Evolutionary conservation across 2,888 invertebrate genomes (phyloP).

Genomic region (Drosophila pseudotakahashii): DNA sequence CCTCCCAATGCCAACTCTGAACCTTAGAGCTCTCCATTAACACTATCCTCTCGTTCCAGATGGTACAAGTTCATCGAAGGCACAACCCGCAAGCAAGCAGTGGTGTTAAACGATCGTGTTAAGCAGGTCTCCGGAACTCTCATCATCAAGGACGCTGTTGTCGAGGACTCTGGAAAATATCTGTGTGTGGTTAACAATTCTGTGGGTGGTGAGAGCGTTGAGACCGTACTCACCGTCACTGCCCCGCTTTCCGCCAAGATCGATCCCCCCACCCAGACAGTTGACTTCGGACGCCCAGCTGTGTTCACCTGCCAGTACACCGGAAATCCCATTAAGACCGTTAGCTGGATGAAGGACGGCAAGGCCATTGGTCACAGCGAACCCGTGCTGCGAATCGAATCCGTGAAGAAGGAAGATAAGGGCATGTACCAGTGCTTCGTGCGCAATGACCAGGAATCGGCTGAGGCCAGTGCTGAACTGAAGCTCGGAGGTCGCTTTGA

Average conservation of each 20-base stretch:
- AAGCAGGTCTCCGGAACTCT: conserved; percentile 97
- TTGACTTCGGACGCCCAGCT: conserved; percentile 96
- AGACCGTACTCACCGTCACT: conserved; percentile 95
- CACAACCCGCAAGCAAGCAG: conserved; percentile 93
- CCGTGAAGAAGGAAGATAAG: conserved; percentile 96
- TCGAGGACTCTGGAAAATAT: conserved; percentile 97
- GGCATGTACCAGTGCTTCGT: conserved; percentile 99
- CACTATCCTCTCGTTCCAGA: conserved; percentile 86
- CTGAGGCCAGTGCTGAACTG: conserved; percentile 95
- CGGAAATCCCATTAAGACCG: conserved; percentile 95
- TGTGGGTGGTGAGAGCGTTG: conserved; percentile 96
- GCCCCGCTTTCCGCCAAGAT: conserved; percentile 95
- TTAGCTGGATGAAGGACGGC: conserved; percentile 97
- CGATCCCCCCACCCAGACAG: conserved; percentile 95
- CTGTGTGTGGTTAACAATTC: conserved; percentile 97
- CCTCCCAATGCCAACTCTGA: conserved; percentile 14
- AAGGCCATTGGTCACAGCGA: conserved; percentile 93
- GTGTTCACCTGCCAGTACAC: conserved; percentile 95
- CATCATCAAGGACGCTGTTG: conserved; percentile 95
- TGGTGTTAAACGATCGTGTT: conserved; percentile 94
- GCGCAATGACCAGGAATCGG: conserved; percentile 95
- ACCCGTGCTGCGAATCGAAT: conserved; percentile 92
- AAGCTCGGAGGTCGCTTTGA: conserved; percentile 97
- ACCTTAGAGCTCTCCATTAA: background rate
- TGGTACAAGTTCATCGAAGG: conserved; percentile 98